Base-by-base conservation (phyloP, 2,797 vertebrate genomes). In the Scarus forsteni region DNA sequence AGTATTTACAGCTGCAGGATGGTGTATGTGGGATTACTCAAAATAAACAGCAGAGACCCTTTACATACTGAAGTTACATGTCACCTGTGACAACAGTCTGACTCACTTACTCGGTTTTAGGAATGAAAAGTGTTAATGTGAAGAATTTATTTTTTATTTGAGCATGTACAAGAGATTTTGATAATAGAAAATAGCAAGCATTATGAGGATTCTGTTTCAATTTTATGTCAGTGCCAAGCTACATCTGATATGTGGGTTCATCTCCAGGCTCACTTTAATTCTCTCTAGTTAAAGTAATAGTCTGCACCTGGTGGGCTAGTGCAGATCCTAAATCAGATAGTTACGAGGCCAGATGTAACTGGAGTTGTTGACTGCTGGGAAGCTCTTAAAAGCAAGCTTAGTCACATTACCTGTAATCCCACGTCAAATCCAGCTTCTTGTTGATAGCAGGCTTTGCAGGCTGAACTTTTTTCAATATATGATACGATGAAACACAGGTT, bases 311-410 rank as follows among this genome's bases (percentile, higher is more conserved):
- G 81, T 73, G 70, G 75, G 61, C 51, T 9, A 10, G 49, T 19
- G 73, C 74, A 66, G 79, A 79, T 72, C 67, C 40, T 69, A 70
- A 84, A 77, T 83, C 80, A 77, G 81, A 82, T 74, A 74, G 79
- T 87, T 83, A 88, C 48, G 71, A 76, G 72, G 75, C 84, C 75
- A 71, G 85, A 87, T 85, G 79, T 63, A 81, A 79, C 75, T 61
- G 0, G 46, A 77, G 76, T 81, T 84, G 76, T 73, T 75, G 79
- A 85, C 79, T 89, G 81, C 86, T 87, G 85, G 85, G 89, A 89
- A 89, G 77, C 84, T 76, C 75, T 85, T 90, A 90, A 85, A 87
- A 84, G 69, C 73, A 35, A 35, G 62, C 79, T 90, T 88, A 91
- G 84, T 92, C 89, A 90, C 60, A 80, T 82, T 80, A 85, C 79